Evolutionary conservation across 2,797 vertebrate species (phyloP).

Genomic region (Sphenopsis melanotis): DNA sequence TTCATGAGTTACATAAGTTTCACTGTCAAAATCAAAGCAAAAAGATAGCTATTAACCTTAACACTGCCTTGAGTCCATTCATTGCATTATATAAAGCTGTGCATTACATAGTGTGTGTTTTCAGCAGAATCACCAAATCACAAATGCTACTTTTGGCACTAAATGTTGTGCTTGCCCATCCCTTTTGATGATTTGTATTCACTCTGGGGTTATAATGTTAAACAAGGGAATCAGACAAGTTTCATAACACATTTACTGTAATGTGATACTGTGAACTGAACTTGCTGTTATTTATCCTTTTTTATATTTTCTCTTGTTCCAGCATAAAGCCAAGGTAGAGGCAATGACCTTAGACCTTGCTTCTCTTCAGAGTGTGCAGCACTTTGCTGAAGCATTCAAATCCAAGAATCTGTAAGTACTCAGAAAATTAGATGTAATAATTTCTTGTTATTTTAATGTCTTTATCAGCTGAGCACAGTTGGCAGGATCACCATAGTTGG

Average conservation of each 20-base stretch:
- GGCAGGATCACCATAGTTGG: background rate
- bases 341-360: conserved; percentile 92
- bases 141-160: conserved; percentile 64
- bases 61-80: background rate
- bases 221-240: conserved; percentile 71
- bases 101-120: background rate
- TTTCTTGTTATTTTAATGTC: conserved; percentile 56
- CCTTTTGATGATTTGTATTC: conserved; percentile 70
- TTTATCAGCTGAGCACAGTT: conserved; percentile 65
- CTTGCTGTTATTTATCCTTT: conserved; percentile 75
- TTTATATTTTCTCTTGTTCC: conserved; percentile 69
- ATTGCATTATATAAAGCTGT: background rate
- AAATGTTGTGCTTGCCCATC: conserved; percentile 38
- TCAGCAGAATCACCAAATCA: conserved; percentile 46
- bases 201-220: conserved; percentile 72
- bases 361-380: conserved; percentile 86
- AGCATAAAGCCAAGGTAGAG: conserved; percentile 96
- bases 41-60: background rate
- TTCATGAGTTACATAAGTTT: background rate
- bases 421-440: conserved; percentile 27
- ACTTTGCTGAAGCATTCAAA: conserved; percentile 90
- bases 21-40: background rate
- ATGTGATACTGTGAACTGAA: conserved; percentile 62
- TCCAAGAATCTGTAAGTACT: conserved; percentile 92
- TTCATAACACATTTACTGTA: conserved; percentile 69